Conservation (phyloP, 2,113 vertebrate species). For the Tretioscincus oriximinensis region DNA sequence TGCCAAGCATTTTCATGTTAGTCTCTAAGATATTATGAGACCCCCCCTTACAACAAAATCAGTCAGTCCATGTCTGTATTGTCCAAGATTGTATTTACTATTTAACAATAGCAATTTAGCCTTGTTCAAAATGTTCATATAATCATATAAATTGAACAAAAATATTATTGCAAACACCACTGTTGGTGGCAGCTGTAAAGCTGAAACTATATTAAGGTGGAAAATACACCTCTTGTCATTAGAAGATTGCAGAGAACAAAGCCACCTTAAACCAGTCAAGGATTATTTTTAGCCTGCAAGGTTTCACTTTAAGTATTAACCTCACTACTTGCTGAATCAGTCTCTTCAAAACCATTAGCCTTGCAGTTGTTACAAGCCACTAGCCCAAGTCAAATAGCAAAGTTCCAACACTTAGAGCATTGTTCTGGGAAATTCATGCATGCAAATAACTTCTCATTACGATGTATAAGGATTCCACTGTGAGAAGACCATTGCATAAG, state of each 20-base stretch:
- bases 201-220: too few species aligned
- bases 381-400: constrained; percentile 31
- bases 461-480: constrained; percentile 50
- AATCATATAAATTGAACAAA: neutral
- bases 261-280: constrained; percentile 4
- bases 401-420: constrained; percentile 47
- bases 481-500: constrained; percentile 42
- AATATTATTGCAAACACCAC: neutral
- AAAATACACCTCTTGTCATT: neutral
- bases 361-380: constrained; percentile 38
- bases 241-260: neutral
- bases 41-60: too few species aligned
- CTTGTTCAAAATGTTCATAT: neutral
- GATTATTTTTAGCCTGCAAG: constrained; percentile 53
- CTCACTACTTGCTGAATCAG: constrained; percentile 54
- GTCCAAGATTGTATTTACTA: too few species aligned
- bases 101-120: neutral
- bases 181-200: neutral
- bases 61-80: too few species aligned
- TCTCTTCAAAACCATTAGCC: constrained; percentile 35
- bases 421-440: constrained; percentile 56
- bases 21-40: too few species aligned
- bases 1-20: too few species aligned
- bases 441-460: constrained; percentile 58
- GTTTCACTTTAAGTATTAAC: constrained; percentile 36